Evolutionary conservation across 2,888 invertebrate species (phyloP).

Genomic region (Drosophila anomelani): DNA sequence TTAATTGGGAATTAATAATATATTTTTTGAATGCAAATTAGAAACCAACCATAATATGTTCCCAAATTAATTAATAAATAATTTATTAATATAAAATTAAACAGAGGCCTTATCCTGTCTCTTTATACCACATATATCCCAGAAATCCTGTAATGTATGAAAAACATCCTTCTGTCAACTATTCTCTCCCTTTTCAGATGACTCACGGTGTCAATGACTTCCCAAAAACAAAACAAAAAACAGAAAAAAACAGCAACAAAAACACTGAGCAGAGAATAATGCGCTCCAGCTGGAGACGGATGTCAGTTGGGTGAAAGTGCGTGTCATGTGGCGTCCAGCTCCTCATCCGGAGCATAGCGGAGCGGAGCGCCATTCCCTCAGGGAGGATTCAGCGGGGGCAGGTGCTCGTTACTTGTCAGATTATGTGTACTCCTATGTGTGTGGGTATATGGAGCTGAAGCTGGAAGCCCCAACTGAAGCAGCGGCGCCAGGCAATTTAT

Average conservation of each 20-base stretch:
- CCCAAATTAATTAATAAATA: not conserved
- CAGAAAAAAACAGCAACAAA: no score
- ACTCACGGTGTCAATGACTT: constrained; percentile 30
- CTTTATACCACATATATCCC: not conserved
- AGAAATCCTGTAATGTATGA: not conserved
- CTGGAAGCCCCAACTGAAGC: constrained; percentile 7
- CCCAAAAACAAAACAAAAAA: constrained; percentile 1
- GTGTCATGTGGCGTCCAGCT: constrained; percentile 59
- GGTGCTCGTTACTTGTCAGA: constrained; percentile 75
- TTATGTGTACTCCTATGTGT: constrained; percentile 67
- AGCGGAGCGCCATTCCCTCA: not conserved
- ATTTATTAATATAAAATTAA: not conserved
- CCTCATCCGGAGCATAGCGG: not conserved
- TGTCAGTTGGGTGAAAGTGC: constrained; percentile 66
- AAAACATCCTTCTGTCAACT: constrained; percentile 3
- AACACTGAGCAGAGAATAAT: constrained; percentile 1
- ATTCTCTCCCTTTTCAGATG: constrained; percentile 1
- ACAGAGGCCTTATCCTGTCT: not conserved
- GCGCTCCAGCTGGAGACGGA: constrained; percentile 29
- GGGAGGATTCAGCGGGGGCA: constrained; percentile 22
- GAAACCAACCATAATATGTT: no score
- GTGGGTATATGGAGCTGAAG: not conserved
- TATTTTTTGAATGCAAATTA: no score
- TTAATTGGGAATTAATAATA: no score
- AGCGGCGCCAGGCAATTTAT: constrained; percentile 64